A percentile compares a stretch with the other conserved stretches of the same genome.
Conservation (phyloP, 2,888 invertebrate species). For the Rotaria macrura region DNA sequence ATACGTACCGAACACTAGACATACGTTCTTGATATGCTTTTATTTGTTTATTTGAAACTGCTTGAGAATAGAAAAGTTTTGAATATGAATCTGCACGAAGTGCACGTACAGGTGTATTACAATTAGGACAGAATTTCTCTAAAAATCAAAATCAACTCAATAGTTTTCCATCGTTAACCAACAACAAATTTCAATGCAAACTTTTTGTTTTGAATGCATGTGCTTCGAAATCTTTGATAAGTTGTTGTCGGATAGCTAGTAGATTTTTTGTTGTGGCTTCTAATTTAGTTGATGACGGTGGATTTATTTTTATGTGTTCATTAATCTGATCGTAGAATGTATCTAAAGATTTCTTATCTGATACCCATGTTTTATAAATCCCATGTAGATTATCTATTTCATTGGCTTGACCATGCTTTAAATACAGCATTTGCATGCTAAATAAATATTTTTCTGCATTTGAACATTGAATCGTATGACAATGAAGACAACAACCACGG, state of each 20-base stretch:
- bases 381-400: background rate
- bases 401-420: background rate
- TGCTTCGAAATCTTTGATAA: background rate
- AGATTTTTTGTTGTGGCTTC: background rate
- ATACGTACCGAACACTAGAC: background rate
- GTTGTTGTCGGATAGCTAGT: background rate
- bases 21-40: slow-evolving; percentile 9
- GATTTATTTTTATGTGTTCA: slow-evolving; percentile 11
- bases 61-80: slow-evolving; percentile 37
- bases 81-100: slow-evolving; percentile 39
- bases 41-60: slow-evolving; percentile 28
- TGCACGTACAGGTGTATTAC: slow-evolving; percentile 35
- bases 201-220: background rate
- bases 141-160: background rate
- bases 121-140: slow-evolving; percentile 38
- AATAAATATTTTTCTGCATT: slow-evolving; percentile 12
- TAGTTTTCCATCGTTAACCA: background rate
- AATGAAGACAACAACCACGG: slow-evolving; percentile 15
- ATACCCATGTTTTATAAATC: background rate
- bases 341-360: slow-evolving; percentile 7
- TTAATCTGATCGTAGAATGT: slow-evolving; percentile 10
- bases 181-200: background rate
- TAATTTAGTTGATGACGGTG: background rate
- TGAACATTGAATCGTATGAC: slow-evolving; percentile 9
- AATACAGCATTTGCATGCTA: slow-evolving; percentile 5